Evolutionary conservation across 2,888 invertebrate species (phyloP), one percentile per base, ranked within the genome.

Genomic region (Drosophila phalerata): DNA sequence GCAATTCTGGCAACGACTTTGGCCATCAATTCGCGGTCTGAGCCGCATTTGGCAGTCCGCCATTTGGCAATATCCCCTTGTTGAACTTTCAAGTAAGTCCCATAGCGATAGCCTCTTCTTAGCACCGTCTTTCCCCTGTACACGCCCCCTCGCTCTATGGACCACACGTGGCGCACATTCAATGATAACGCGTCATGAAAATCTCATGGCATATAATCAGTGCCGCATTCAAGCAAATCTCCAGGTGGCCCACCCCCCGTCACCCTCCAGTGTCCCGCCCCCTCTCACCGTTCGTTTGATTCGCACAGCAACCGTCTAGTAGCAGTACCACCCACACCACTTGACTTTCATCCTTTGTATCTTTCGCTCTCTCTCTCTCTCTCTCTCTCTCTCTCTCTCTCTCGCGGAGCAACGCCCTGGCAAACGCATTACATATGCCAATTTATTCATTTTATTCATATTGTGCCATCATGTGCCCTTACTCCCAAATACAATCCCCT

Each of bases 391-490:
- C 17, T 22, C 17, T 1, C 40, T 8, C 11, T 5, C 2, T 38
- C 15, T 13, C 38, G 13, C 43, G n/a, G 22, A 53, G 19, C 43
- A 17, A 53, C 64, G 25, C 65, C 49, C 45, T 47, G 60, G 65
- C 83, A 78, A 88, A 86, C 84, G 78, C 85, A 85, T 85, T 85
- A 79, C 87, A 88, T 85, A 88, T 88, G 84, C 88, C 84, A 84
- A 84, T 84, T 84, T 84, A 84, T 84, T 84, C 88, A 84, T 84
- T 84, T 86, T 84, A 84, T 84, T 84, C 84, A 86, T 84, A 88
- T 88, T 88, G 81, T 76, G 63, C 55, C 77, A 66, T 74, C 76
- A 61, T 64, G 32, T 55, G 73, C 40, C 28, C 25, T 38, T 8
- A 17, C 25, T 42, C 38, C 28, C 15, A 32, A 38, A 38, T 5